Base-by-base conservation (phyloP, 2,888 invertebrate species). In the Alcis repandata region DNA sequence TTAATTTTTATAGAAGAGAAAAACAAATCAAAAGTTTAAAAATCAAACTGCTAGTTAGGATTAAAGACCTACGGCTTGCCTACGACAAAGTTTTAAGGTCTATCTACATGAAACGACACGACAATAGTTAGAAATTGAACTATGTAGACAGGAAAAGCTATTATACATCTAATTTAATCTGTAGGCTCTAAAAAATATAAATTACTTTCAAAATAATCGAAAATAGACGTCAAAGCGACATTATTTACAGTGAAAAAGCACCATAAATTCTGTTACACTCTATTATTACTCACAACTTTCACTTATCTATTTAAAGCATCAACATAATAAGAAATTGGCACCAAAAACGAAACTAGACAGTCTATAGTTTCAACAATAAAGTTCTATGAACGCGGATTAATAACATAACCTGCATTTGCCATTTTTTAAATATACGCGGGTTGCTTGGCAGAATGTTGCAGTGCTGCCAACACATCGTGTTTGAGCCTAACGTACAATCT, bases 401-500 rank as follows among this genome's bases (percentile, higher is more conserved):
- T 41, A 40, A 51, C 38, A 15, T 63, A 56, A 46, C 38, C 59
- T 62, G 38, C 58, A 17, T 53, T 67, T 46, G 52, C 13, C 46
- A 17, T n/a, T 33, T 59, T 77, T 92, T 84, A 95, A 79, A 95
- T 95, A 77, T 91, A 95, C 69, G 96, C 95, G 57, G 96, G 96
- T 78, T 97, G 97, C 76, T 97, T 96, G 80, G 97, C 97, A 77
- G 97, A 97, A 89, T 98, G 97, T 83, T 98, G 97, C 36, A 98
- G 94, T 15, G 98, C 98, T 32, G 98, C 98, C 49, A 98, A 91
- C 3, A 98, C 96, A 79, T 98, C 98, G 79, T 98, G 97, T 85
- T 98, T 98, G 84, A 97, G 96, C 56, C 99, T 94, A 2, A 99
- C 98, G 88, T 98, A 99, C 68, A 99, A 91, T 63, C 98, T 94